Base-by-base conservation (phyloP, 2,888 invertebrate genomes). In the Eupithecia exiguata region DNA sequence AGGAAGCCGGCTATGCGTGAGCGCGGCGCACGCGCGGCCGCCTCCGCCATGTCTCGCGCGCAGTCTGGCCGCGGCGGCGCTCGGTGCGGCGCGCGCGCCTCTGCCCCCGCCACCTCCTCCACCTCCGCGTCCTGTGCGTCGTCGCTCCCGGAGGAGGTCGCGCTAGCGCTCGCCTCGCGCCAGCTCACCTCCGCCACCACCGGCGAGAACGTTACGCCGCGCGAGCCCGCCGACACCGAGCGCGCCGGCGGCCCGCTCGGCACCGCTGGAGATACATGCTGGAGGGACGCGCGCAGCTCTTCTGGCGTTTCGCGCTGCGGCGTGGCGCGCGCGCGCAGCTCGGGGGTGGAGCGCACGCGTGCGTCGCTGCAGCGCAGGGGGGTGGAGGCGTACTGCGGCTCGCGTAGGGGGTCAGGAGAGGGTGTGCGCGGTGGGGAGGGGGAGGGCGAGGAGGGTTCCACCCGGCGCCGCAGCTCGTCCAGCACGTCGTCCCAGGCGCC, bases 121-220 rank as follows among this genome's bases (percentile, higher is more conserved):
- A 91, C 91, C 87, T 91, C 92, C 83, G 91, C 90, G 89, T 91
- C 92, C 87, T 85, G 87, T 89, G 91, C 92, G 91, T 92, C 92
- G 87, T 92, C 92, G 86, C 89, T 92, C 85, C 87, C 89, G 81
- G 86, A 89, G 76, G 88, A 89, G 84, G 92, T 87, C 89, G 86
- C 87, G 82, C 95, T 95, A 74, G 92, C 88, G 83, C 95, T 95
- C 77, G 95, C 92, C 83, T 97, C 96, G 80, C 96, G 95, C 97
- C 97, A 97, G 86, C 96, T 96, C 76, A 97, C 97, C 90, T 97
- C 97, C 68, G 97, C 96, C 18, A 97, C 97, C 70, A 97, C 96
- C 5, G 97, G 97, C 81, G 96, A 97, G 87, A 97, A 97, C 83
- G 97, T 97, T 40, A 97, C 97, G 69, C 97, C 97, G 83, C 95